Evolutionary conservation across 2,888 invertebrate genomes (phyloP), one percentile per base, ranked within the genome.

Genomic region (Spodoptera littoralis): DNA sequence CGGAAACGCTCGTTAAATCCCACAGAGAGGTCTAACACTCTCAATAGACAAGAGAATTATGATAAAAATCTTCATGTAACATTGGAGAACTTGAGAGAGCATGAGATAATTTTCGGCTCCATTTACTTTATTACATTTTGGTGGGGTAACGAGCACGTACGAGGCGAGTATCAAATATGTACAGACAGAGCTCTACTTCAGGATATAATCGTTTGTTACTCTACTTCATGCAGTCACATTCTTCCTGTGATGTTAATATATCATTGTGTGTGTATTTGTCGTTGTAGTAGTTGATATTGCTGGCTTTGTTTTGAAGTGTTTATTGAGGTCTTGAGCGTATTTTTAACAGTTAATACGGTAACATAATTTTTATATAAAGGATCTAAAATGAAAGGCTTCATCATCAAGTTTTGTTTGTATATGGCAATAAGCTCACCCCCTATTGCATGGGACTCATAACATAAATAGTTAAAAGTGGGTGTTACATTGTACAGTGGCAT

Each of bases 111-210:
- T 88, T 88, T 85, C 82, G 80, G 83, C 85, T 85, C 87, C 88
- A 88, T 88, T 90, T 87, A 85, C 84, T 86, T 88, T 88, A 88
- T 90, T 87, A 88, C 84, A 79, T 87, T 84, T 81, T 77, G 84
- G 82, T 80, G 77, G 63, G 80, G 80, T 82, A 85, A 83, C 80
- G 76, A 83, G 77, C 76, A 77, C 79, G 73, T 78, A 78, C 60
- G 47, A 55, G 50, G 51, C 49, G 62, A 60, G 73, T 73, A 77
- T 76, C 60, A 76, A 72, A 77, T 73, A 80, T 78, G 66, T 66
- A 66, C 60, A 53, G 60, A 63, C 24, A 45, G 45, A 56, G 66
- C 59, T 65, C 47, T 58, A 65, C 60, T 53, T 68, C 22, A 55
- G 55, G 51, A 61, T 70, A 63, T 75, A 68, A 67, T 71, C 78